A percentile compares a stretch with the other conserved stretches of the same genome.
These are phyloP conservation scores for Halcyon senegalensis DNA, from an alignment of 2,113 vertebrate species.

Conservation along the genomic window DNA sequence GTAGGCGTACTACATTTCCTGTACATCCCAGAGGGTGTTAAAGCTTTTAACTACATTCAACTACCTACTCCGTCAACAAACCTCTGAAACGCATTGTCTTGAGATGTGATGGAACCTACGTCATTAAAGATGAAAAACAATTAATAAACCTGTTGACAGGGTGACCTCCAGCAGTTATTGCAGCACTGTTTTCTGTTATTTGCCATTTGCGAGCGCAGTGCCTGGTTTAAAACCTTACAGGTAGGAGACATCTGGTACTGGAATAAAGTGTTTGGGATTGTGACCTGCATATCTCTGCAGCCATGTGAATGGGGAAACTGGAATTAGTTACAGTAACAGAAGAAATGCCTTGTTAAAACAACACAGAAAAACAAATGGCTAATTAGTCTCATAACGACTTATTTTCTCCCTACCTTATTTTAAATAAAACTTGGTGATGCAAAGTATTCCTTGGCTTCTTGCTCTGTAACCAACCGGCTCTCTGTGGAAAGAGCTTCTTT, in stretches of 20 bases:
- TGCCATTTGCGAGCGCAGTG: neutral
- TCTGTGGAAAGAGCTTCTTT: slow-evolving; percentile 79
- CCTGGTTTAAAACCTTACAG: neutral
- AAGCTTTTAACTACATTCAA: neutral
- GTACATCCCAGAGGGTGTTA: neutral
- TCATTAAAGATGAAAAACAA: neutral
- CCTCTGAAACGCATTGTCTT: neutral
- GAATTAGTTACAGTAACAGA: neutral
- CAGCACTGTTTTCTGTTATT: neutral
- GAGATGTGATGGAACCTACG: neutral
- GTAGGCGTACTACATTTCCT: accelerated
- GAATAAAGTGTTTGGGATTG: neutral
- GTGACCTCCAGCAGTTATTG: neutral
- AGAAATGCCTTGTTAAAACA: slow-evolving; percentile 10
- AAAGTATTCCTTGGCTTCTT: slow-evolving; percentile 69
- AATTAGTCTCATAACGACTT: slow-evolving; percentile 57
- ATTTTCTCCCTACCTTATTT: slow-evolving; percentile 55
- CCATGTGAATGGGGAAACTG: neutral
- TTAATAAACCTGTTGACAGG: neutral
- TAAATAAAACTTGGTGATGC: slow-evolving; percentile 75
- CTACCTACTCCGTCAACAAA: neutral
- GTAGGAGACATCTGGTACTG: neutral
- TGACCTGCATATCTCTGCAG: slow-evolving; percentile 22
- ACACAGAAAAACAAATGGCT: slow-evolving; percentile 30
- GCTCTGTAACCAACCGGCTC: slow-evolving; percentile 42